Base-by-base conservation (phyloP, 2,888 invertebrate genomes). In the Heliconius charithonia region DNA sequence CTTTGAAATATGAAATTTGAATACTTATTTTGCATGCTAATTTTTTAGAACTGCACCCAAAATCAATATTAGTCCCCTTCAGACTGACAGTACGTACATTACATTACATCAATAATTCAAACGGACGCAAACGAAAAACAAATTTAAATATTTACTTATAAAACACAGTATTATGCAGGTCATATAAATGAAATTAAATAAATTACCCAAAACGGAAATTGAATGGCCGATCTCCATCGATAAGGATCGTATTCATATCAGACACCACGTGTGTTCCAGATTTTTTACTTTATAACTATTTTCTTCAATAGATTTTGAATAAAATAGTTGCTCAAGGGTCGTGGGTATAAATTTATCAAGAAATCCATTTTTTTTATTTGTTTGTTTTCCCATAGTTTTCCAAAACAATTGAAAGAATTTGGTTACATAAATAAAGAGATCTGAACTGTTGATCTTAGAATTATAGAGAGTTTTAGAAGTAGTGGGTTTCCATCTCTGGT, bases 201-300 rank as follows among this genome's bases (percentile, higher is more conserved):
- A 37, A 67, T 25, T 67, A 67, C 41, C 69, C 41, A n/a, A 41
- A 69, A 13, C 69, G 69, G 69, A 41, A 69, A 45, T 69, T 27
- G 41, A 69, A 41, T 41, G 3, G 41, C 69, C 69, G 69, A 69
- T 41, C 69, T 41, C 13, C 9, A 16, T 32, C 3, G 69, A 69
- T 69, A 32, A 69, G 3, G 25, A 69, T 69, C 69, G 16, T 41
- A 41, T 41, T 69, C 69, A 22, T 69, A 45, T 69, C 16, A 16
- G 7, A 16, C 25, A 16, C 41, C 69, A 69, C 69, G 41, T 69
- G 69, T 41, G 69, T 69, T 45, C 25, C 25, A 69, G 25, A 69
- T 69, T 69, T 25, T 41, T 69, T 45, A 45, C 63, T 63, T 63
- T 27, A 25, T 41, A 0, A 7, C n/a, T 41, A 41, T 41, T 69